Conservation (phyloP, 1,140 invertebrate genomes). For the Ctenoplectra terminalis region DNA sequence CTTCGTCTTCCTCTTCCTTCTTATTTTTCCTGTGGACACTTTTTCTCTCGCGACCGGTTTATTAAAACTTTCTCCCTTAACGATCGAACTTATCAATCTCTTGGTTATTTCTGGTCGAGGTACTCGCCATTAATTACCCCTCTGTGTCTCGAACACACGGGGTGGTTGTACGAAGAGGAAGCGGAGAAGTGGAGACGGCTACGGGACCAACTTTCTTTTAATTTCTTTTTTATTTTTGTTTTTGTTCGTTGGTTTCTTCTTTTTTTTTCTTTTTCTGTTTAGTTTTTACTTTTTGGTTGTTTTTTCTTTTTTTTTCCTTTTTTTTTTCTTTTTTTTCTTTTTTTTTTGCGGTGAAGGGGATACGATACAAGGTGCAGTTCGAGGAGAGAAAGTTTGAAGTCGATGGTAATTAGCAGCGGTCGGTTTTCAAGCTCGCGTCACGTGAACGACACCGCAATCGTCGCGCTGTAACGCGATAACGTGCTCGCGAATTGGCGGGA, state of each 20-base stretch:
- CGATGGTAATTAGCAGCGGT: not conserved
- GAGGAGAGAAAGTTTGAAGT: not conserved
- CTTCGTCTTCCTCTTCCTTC: not conserved
- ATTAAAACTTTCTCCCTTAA: conserved; percentile 61
- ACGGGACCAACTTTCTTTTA: conserved; percentile 24
- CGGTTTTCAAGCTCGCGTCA: not conserved
- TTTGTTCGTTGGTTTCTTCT: not conserved
- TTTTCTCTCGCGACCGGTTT: conserved; percentile 31
- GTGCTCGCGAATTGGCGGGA: conserved; percentile 12
- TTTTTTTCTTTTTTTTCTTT: not conserved
- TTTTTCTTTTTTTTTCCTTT: not conserved
- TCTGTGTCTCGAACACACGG: conserved; percentile 21
- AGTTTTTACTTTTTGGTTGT: not conserved
- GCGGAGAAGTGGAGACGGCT: not conserved
- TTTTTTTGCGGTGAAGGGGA: not conserved
- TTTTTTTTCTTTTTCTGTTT: not conserved
- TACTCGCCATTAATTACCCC: conserved; percentile 59
- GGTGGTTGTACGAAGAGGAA: not conserved
- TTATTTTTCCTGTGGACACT: not conserved
- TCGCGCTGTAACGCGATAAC: conserved; percentile 1
- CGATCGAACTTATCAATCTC: conserved; percentile 62
- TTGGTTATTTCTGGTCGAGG: conserved; percentile 31
- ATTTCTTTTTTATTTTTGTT: too few relatives aligned
- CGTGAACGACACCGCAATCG: not conserved
- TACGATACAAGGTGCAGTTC: not conserved